Conservation (phyloP, 2,888 invertebrate species). For the Teinopalpus imperialis region DNA sequence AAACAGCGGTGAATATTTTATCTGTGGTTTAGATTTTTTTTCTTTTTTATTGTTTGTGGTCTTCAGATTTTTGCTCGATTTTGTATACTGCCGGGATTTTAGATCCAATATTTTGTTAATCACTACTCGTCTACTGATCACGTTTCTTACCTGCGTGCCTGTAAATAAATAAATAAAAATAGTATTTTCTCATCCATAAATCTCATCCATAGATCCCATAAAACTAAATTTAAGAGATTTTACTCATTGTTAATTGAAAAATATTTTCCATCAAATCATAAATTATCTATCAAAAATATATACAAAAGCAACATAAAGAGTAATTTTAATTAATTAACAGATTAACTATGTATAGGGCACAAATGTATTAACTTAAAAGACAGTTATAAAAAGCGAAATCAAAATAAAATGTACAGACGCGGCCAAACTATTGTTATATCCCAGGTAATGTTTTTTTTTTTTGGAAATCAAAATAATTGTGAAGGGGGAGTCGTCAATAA, state of each 20-base stretch:
- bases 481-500: too few relatives aligned
- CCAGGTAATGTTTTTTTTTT: too few relatives aligned
- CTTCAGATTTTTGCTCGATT: slow-evolving; percentile 11
- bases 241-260: not conserved
- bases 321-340: slow-evolving; percentile 5
- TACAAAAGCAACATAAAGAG: slow-evolving; percentile 7
- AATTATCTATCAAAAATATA: slow-evolving; percentile 13
- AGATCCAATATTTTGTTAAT: slow-evolving; percentile 32
- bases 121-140: slow-evolving; percentile 38
- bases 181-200: slow-evolving; percentile 16
- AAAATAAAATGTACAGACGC: slow-evolving; percentile 17
- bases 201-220: too few relatives aligned
- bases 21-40: not conserved
- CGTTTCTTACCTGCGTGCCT: slow-evolving; percentile 42
- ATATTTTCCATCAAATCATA: not conserved
- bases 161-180: slow-evolving; percentile 30
- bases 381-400: slow-evolving; percentile 8
- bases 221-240: not conserved
- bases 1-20: slow-evolving; percentile 6
- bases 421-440: too few relatives aligned
- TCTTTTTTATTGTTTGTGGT: slow-evolving; percentile 4
- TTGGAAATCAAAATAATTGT: too few relatives aligned
- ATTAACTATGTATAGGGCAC: not conserved
- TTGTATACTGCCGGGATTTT: slow-evolving; percentile 5
- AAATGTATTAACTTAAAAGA: not conserved